Percentiles rank a stretch among this genome's conserved stretches.
phyloP scores from a whole-genome alignment of 2,797 vertebrate genomes.

The Halcyon chelicuti region DNA sequence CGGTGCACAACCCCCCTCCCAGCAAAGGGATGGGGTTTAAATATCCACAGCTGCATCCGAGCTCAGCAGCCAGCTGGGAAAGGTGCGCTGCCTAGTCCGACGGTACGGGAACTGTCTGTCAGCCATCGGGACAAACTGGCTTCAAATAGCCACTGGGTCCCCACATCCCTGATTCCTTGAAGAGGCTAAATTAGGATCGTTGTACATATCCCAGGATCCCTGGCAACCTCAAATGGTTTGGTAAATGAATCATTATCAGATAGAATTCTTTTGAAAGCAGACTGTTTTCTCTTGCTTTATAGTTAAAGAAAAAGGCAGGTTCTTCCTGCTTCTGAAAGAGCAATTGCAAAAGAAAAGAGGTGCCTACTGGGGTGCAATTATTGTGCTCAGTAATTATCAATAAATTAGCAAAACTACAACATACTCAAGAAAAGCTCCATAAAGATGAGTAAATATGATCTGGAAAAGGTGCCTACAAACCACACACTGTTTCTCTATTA shows the following conservation, averaged over 20 bases:
- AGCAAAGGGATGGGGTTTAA: not conserved
- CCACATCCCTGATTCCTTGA: not conserved
- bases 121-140: not conserved
- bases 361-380: not conserved
- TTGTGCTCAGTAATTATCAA: not conserved
- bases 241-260: not conserved
- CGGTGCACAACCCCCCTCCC: not conserved
- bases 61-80: not conserved
- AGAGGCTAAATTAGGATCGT: not conserved
- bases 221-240: not conserved
- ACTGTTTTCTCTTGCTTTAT: not conserved
- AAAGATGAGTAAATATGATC: not conserved
- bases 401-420: not conserved
- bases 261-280: not conserved
- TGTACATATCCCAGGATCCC: not conserved
- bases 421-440: not conserved
- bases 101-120: not conserved
- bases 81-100: not conserved
- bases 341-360: not conserved
- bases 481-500: not conserved
- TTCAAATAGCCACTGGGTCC: not conserved
- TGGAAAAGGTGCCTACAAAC: conserved; percentile 1
- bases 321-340: not conserved
- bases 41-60: not conserved
- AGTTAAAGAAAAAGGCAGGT: not conserved